Percentiles rank a stretch among this genome's conserved stretches.
Conservation (phyloP, 2,888 invertebrate species). For the Deroplatys truncata region DNA sequence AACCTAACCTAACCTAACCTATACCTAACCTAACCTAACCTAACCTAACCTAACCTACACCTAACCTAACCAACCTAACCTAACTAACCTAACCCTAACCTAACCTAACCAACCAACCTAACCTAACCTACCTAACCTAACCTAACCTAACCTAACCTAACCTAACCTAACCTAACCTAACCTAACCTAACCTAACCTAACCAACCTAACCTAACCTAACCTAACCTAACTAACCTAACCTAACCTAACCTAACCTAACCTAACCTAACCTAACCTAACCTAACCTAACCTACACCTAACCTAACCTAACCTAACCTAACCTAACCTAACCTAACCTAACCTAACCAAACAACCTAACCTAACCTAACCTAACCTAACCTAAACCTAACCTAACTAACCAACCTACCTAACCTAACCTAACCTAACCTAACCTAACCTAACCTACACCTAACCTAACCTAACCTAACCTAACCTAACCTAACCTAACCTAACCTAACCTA, state of each 20-base stretch:
- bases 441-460: slow-evolving; percentile 7
- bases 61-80: slow-evolving; percentile 24
- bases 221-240: slow-evolving; percentile 10
- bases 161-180: slow-evolving; percentile 29
- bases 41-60: slow-evolving; percentile 29
- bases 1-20: no score
- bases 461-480: slow-evolving; percentile 25
- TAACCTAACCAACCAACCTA: slow-evolving; percentile 21
- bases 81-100: slow-evolving; percentile 6
- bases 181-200: slow-evolving; percentile 30
- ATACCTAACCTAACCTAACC: no score
- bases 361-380: slow-evolving; percentile 10
- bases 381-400: slow-evolving; percentile 7
- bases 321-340: slow-evolving; percentile 7
- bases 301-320: background rate
- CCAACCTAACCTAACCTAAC: slow-evolving; percentile 20
- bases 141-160: slow-evolving; percentile 30
- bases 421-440: slow-evolving; percentile 24
- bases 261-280: slow-evolving; percentile 8
- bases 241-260: slow-evolving; percentile 10
- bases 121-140: slow-evolving; percentile 27
- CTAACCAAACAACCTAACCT: slow-evolving; percentile 17
- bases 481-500: slow-evolving; percentile 27
- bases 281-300: background rate
- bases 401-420: slow-evolving; percentile 25